These are phyloP conservation scores for Geopemphigus sp. DNA, from an alignment of 1,140 invertebrate species.

Conservation along the genomic window DNA sequence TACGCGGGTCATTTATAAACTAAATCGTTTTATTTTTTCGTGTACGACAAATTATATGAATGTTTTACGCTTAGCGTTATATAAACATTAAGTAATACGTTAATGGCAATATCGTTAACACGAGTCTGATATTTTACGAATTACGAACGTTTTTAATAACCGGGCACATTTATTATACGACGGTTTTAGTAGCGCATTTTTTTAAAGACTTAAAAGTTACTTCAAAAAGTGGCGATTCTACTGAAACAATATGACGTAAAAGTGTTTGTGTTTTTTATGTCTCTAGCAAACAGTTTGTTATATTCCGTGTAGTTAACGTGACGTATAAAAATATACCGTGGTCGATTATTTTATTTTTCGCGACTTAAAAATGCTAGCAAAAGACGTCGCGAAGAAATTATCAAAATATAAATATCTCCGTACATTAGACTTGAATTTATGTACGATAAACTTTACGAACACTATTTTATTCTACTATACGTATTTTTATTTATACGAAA, in stretches of 20 bases:
- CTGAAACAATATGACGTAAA: background rate
- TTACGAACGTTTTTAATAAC: background rate
- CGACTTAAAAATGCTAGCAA: too few species aligned
- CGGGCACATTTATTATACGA: background rate
- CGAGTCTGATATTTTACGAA: background rate
- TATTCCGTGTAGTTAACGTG: background rate
- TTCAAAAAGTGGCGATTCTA: background rate
- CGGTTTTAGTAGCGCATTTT: background rate
- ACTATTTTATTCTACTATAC: too few species aligned
- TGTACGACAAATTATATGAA: background rate
- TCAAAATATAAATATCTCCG: too few species aligned
- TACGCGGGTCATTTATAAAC: background rate
- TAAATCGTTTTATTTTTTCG: background rate
- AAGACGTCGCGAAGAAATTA: too few species aligned
- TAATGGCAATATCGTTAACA: background rate
- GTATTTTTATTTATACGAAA: too few species aligned
- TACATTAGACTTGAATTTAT: too few species aligned
- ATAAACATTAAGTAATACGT: background rate
- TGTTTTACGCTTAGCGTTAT: background rate
- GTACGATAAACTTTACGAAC: too few species aligned
- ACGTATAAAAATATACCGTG: background rate
- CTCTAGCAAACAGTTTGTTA: background rate
- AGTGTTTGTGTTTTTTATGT: background rate
- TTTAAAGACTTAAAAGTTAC: background rate
- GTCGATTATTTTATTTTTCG: too few species aligned